These are phyloP conservation scores for Hippopotamus amphibius DNA, from an alignment of 2,113 vertebrate genomes.

Conservation along the genomic window DNA sequence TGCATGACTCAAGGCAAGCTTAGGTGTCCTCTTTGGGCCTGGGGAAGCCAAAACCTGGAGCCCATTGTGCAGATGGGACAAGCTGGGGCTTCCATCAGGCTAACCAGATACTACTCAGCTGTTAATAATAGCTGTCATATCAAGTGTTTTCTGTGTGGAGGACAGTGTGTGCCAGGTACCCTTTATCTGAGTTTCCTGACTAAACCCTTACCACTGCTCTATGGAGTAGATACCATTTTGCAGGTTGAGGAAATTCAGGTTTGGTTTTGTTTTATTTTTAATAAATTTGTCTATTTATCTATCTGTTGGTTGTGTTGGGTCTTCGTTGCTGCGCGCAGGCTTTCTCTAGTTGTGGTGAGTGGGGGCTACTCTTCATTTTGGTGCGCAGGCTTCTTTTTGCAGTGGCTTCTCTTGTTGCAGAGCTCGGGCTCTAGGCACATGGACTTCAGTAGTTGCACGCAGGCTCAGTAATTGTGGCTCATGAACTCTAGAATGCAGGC, in stretches of 20 bases:
- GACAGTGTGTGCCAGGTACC: background rate
- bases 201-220: background rate
- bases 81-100: background rate
- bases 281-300: too few relatives aligned
- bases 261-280: background rate
- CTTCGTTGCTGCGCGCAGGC: too few relatives aligned
- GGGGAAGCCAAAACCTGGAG: background rate
- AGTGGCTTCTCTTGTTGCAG: too few relatives aligned
- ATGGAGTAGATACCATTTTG: background rate
- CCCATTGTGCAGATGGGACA: background rate
- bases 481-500: too few relatives aligned
- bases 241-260: constrained; percentile 17
- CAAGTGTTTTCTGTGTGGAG: background rate
- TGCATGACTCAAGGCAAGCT: background rate
- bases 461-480: too few relatives aligned
- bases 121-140: background rate
- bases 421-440: too few relatives aligned
- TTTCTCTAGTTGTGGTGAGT: too few relatives aligned
- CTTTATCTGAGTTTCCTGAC: background rate
- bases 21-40: background rate
- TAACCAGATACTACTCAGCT: background rate
- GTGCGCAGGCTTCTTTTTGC: too few relatives aligned
- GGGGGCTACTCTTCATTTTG: too few relatives aligned
- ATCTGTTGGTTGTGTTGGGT: too few relatives aligned
- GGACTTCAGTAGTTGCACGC: too few relatives aligned